phyloP scores from a whole-genome alignment of 2,113 vertebrate genomes.

The Ochotona curzoniae region DNA sequence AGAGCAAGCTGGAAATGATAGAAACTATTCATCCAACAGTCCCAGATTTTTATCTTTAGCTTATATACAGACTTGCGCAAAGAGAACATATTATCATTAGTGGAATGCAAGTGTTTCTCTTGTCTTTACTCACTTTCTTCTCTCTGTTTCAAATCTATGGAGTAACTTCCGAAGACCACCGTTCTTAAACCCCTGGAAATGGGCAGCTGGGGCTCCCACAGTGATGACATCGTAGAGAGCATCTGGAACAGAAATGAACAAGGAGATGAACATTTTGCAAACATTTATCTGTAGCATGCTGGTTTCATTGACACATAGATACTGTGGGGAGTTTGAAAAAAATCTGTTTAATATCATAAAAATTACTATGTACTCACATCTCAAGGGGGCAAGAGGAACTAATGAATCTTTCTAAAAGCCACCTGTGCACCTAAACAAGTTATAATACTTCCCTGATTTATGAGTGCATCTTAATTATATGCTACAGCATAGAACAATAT shows the following conservation, averaged over 20 bases:
- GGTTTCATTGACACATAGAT: not conserved
- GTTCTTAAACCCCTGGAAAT: constrained; percentile 98
- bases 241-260: constrained; percentile 87
- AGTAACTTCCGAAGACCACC: constrained; percentile 96
- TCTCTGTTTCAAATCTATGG: constrained; percentile 94
- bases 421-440: constrained; percentile 78
- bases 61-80: not conserved
- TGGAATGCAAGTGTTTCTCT: not conserved
- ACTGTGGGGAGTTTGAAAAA: not conserved
- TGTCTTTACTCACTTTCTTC: constrained; percentile 92
- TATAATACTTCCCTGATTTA: constrained; percentile 82
- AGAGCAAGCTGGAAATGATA: not conserved
- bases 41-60: not conserved
- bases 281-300: not conserved
- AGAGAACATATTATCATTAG: not conserved
- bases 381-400: constrained; percentile 68
- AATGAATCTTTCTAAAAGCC: constrained; percentile 80
- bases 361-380: constrained; percentile 50
- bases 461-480: constrained; percentile 79
- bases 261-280: constrained; percentile 45
- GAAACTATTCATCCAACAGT: not conserved
- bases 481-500: constrained; percentile 72
- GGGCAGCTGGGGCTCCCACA: constrained; percentile 95
- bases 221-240: constrained; percentile 96
- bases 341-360: constrained; percentile 50